phyloP scores from a whole-genome alignment of 2,113 vertebrate species.

The Siniperca knerii region DNA sequence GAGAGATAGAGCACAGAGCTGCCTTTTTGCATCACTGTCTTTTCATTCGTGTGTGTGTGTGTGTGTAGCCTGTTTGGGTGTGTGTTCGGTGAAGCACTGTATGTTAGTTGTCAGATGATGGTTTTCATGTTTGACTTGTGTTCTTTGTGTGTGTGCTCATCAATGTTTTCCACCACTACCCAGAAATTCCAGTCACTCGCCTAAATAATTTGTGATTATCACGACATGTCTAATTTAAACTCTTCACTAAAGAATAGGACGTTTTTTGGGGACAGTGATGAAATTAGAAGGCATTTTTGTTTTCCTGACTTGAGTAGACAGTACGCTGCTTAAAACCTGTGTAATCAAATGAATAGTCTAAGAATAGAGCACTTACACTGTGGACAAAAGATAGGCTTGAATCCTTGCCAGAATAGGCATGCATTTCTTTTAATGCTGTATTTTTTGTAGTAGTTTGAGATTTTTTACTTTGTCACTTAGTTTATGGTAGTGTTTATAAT shows the following conservation, averaged over 20 bases:
- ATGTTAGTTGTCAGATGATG: neutral
- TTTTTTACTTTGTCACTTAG: neutral
- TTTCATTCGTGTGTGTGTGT: constrained; percentile 37
- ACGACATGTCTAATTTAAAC: constrained; percentile 27
- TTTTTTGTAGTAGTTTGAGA: neutral
- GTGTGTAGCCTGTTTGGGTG: neutral
- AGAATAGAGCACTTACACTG: constrained; percentile 27
- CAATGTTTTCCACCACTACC: neutral
- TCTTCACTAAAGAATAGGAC: neutral
- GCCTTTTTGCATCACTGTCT: constrained; percentile 36
- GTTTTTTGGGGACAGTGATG: neutral
- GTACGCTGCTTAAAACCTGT: constrained; percentile 5
- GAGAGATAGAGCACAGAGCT: constrained; percentile 47
- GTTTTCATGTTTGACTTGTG: constrained; percentile 26
- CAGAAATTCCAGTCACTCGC: constrained; percentile 5
- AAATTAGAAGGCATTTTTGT: neutral
- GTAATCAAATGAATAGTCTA: constrained; percentile 46
- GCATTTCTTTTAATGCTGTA: neutral
- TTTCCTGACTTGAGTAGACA: constrained; percentile 1
- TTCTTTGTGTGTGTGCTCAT: constrained; percentile 30
- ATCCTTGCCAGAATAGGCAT: neutral
- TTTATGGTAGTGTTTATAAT: neutral
- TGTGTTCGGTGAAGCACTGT: neutral
- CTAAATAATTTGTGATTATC: constrained; percentile 49
- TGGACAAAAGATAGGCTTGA: neutral